Conservation (phyloP, 2,113 vertebrate species). For the Notarius quadriscutis region DNA sequence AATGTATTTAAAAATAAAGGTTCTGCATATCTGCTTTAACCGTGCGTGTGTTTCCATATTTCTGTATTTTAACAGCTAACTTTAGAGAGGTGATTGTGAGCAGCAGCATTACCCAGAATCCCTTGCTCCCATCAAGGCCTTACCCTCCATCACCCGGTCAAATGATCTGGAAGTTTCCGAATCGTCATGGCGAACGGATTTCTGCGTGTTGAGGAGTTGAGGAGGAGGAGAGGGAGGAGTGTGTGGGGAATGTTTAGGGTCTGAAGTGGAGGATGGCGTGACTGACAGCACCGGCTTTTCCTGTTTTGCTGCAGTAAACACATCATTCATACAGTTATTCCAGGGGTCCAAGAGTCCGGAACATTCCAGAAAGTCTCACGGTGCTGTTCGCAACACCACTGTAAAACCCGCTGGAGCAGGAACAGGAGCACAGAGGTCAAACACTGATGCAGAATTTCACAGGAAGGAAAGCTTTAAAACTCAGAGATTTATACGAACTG, state of each 20-base stretch:
- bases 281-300: slow-evolving; percentile 89
- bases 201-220: slow-evolving; percentile 95
- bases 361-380: not conserved
- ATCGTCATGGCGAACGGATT: slow-evolving; percentile 93
- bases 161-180: slow-evolving; percentile 93
- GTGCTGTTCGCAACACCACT: not conserved
- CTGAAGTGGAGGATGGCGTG: slow-evolving; percentile 90
- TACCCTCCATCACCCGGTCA: slow-evolving; percentile 96
- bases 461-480: not conserved
- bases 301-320: slow-evolving; percentile 99
- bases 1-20: no score
- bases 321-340: slow-evolving; percentile 74
- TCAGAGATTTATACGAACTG: not conserved
- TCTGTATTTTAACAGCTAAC: slow-evolving; percentile 15
- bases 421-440: not conserved
- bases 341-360: not conserved
- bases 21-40: no score
- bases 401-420: not conserved
- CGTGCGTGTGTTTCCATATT: not conserved
- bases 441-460: not conserved
- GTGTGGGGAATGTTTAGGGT: slow-evolving; percentile 90
- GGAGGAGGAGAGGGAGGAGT: slow-evolving; percentile 94
- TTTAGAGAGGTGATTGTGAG: slow-evolving; percentile 31
- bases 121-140: slow-evolving; percentile 85
- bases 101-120: slow-evolving; percentile 78